phyloP scores from a whole-genome alignment of 2,113 vertebrate genomes.

The Cavia aperea region DNA sequence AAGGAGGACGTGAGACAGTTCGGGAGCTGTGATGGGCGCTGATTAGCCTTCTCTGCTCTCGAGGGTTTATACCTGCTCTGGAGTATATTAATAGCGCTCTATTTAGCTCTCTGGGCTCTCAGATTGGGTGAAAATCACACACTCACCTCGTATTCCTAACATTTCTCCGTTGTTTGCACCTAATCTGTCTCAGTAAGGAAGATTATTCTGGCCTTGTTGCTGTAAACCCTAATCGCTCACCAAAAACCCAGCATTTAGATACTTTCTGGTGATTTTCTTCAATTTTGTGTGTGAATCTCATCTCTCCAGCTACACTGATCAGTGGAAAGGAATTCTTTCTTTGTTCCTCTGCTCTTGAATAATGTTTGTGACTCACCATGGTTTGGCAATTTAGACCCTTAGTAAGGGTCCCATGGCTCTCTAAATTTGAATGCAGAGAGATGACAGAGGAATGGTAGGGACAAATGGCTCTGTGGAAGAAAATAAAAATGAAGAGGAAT shows the following conservation, averaged over 20 bases:
- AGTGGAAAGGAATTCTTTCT: not conserved
- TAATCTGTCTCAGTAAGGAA: not conserved
- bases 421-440: conserved; percentile 16
- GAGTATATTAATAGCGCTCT: not conserved
- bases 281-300: not conserved
- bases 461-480: conserved; percentile 1
- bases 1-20: not conserved
- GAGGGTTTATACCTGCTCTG: not conserved
- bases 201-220: not conserved
- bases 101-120: not conserved
- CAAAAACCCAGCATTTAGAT: not conserved
- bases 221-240: not conserved
- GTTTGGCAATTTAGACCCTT: not conserved
- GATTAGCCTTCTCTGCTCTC: not conserved
- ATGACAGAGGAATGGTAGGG: not conserved
- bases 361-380: conserved; percentile 22
- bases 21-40: not conserved
- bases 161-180: not conserved
- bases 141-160: not conserved
- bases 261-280: conserved; percentile 22
- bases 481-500: not conserved
- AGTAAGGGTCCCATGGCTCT: not conserved
- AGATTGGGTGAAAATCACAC: conserved; percentile 13
- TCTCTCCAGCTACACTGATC: not conserved
- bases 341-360: conserved; percentile 18